phyloP scores from a whole-genome alignment of 37 sponge, comb jelly and placozoan species.

The Halichondria panicea region DNA sequence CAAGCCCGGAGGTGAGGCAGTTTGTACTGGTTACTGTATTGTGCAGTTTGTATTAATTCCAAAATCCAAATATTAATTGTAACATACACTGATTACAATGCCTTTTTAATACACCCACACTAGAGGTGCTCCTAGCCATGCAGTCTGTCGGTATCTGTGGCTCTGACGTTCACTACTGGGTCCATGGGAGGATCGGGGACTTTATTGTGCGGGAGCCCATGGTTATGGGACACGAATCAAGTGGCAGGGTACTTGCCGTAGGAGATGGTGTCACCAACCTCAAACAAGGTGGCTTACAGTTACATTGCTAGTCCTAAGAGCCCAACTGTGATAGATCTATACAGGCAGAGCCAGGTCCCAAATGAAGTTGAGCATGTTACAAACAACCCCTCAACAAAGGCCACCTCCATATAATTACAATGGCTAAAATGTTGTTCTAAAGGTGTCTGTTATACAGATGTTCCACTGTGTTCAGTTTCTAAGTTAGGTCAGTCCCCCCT shows the following conservation, averaged over 20 bases:
- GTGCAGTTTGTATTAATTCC: not conserved
- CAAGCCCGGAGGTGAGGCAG: slow-evolving; percentile 58
- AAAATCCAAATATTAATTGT: too few species aligned
- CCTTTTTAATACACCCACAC: not conserved
- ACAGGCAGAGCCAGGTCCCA: too few species aligned
- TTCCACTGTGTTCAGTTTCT: too few species aligned
- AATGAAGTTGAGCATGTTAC: too few species aligned
- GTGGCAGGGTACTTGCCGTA: slow-evolving; percentile 73
- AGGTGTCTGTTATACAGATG: too few species aligned
- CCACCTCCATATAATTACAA: too few species aligned
- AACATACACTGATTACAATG: not conserved
- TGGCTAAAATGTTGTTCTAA: too few species aligned
- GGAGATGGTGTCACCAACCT: slow-evolving; percentile 90
- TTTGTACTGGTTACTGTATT: not conserved
- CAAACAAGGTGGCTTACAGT: slow-evolving; percentile 63
- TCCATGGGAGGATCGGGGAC: slow-evolving; percentile 90
- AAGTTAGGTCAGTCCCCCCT: too few species aligned
- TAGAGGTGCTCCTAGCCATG: slow-evolving; percentile 86
- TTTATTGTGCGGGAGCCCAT: slow-evolving; percentile 86
- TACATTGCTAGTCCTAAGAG: too few species aligned
- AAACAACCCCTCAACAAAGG: too few species aligned
- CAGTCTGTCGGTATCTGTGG: slow-evolving; percentile 97
- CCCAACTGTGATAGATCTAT: too few species aligned
- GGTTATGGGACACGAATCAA: slow-evolving; percentile 95
- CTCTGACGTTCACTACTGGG: slow-evolving; percentile 97